Evolutionary conservation across 2,113 vertebrate species (phyloP), one percentile per base, ranked within the genome.

Genomic region (Pungitius pungitius): DNA sequence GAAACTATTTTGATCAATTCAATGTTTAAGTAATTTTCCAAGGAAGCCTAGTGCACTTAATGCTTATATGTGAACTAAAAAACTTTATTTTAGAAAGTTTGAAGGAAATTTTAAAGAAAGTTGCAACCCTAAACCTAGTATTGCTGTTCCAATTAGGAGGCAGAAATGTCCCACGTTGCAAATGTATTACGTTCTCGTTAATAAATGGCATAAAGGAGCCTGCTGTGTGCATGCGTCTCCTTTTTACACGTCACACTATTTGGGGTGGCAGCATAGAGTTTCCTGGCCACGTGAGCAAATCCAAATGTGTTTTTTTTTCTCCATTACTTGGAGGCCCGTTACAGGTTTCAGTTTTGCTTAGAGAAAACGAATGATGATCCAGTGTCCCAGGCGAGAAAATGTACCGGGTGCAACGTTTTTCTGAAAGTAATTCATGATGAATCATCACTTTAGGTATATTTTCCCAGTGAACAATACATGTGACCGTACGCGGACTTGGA

Each of bases 201-300:
- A 82, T 26, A 30, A 30, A 30, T 30, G 30, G 30, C 30, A 30
- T 30, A 4, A 30, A 30, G 30, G 30, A 5, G 3, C 30, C 30
- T 5, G 30, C 30, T 30, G 83, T 75, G 4, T 3, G 22, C 33
- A 43, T 13, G 73, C 76, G 82, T 80, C 74, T 74, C 69, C 69
- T 60, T 56, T 33, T 39, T 13, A 35, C 15, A 63, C 27, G 3
- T 43, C 47, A 5, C 0, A 15, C 35, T 43, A 37, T 22, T 30
- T 60, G 42, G 8, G 59, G 35, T 18, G 47, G 58, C 66, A 55
- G 61, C 43, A 22, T n/a, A 52, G 35, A 51, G 51, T 24, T 18
- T 43, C 26, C 43, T 52, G 13, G 35, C 35, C 24, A 26, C 4
- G 24, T 51, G 43, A 49, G 33, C 47, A 24, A 43, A 62, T 30